These are phyloP conservation scores for Lophius americanus DNA, from an alignment of 2,797 vertebrate genomes.

Conservation along the genomic window DNA sequence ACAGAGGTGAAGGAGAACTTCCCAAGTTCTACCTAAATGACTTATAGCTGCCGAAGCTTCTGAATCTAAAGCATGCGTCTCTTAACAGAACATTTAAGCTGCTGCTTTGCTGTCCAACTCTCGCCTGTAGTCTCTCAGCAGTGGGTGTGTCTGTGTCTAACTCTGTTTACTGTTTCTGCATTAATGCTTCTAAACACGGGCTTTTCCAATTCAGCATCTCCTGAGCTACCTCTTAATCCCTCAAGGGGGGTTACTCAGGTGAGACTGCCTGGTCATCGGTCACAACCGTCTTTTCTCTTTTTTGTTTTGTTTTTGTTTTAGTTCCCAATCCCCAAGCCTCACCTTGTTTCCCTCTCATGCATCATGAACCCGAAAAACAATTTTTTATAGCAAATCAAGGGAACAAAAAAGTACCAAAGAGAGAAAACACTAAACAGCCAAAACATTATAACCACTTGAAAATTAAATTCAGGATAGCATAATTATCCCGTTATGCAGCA, in stretches of 20 bases:
- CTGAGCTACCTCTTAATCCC: constrained; percentile 86
- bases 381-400: background rate
- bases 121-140: constrained; percentile 15
- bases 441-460: too few relatives aligned
- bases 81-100: constrained; percentile 13
- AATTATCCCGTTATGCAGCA: background rate
- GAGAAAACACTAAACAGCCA: too few relatives aligned
- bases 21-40: constrained; percentile 2
- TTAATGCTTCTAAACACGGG: constrained; percentile 59
- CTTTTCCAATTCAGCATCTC: constrained; percentile 84
- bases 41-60: background rate
- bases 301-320: background rate
- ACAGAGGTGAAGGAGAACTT: constrained; percentile 85
- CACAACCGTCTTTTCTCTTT: background rate
- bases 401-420: too few relatives aligned
- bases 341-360: background rate
- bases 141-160: constrained; percentile 39
- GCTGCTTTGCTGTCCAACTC: constrained; percentile 25
- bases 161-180: constrained; percentile 45
- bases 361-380: too few relatives aligned
- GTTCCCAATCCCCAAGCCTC: background rate
- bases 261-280: constrained; percentile 53
- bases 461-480: background rate
- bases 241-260: constrained; percentile 82
- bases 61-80: constrained; percentile 15